These are phyloP conservation scores for Lytechinus pictus DNA, from an alignment of 35 echinoderm and acorn worm species.

Conservation along the genomic window DNA sequence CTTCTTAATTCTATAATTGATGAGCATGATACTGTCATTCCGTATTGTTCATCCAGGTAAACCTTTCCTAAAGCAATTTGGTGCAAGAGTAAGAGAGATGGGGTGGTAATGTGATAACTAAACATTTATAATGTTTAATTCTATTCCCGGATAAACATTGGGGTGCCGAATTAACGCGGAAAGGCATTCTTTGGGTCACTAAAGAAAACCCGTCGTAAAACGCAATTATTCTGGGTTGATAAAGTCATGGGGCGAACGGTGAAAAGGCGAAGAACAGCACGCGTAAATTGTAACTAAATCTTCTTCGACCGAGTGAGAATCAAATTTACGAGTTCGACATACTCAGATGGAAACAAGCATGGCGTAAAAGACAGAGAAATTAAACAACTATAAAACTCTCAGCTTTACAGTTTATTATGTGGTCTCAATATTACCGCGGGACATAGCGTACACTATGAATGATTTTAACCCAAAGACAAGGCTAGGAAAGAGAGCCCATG, in stretches of 20 bases:
- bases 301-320: conserved; percentile 10
- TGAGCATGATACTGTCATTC: background rate
- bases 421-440: background rate
- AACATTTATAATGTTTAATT: conserved; percentile 7
- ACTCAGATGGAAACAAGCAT: background rate
- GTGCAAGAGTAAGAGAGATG: background rate
- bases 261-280: conserved; percentile 17
- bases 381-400: conserved; percentile 31
- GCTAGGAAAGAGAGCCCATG: background rate
- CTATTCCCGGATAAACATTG: background rate
- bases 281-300: conserved; percentile 25
- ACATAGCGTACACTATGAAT: background rate
- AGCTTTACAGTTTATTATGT: background rate
- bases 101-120: conserved; percentile 17
- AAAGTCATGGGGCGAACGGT: background rate
- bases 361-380: background rate
- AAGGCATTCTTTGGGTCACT: conserved; percentile 11
- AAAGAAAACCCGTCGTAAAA: conserved; percentile 39
- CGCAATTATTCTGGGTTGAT: conserved; percentile 30
- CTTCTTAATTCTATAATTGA: background rate
- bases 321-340: conserved; percentile 25
- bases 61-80: background rate
- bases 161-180: background rate
- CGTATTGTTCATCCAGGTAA: background rate
- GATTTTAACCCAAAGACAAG: background rate